phyloP scores from a whole-genome alignment of 2,113 vertebrate genomes.

The Elanoides forficatus region DNA sequence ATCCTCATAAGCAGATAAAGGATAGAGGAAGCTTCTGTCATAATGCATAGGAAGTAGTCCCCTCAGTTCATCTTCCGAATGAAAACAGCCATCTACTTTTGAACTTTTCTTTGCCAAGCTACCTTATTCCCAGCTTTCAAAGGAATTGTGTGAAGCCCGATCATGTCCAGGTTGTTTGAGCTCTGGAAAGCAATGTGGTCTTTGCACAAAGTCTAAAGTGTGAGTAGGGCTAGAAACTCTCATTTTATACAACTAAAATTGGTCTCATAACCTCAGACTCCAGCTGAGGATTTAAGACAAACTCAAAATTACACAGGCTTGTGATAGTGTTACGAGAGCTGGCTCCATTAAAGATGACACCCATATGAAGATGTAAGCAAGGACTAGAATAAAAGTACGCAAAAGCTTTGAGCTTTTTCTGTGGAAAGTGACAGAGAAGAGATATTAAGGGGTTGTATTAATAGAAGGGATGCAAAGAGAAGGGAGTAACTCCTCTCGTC shows the following conservation, averaged over 20 bases:
- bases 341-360: background rate
- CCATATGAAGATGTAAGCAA: background rate
- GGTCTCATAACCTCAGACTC: background rate
- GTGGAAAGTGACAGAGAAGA: background rate
- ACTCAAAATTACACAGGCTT: background rate
- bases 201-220: background rate
- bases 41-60: background rate
- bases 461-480: background rate
- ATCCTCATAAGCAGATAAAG: background rate
- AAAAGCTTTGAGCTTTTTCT: background rate
- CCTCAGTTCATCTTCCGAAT: background rate
- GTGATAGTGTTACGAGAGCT: background rate
- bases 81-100: background rate
- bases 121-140: background rate
- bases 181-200: background rate
- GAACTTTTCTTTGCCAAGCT: background rate
- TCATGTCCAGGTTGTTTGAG: background rate
- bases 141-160: background rate
- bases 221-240: background rate
- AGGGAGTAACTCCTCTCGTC: background rate
- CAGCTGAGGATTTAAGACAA: background rate
- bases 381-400: background rate
- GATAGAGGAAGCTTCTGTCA: background rate
- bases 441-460: background rate
- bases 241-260: background rate